phyloP scores from a whole-genome alignment of 1,140 invertebrate species.

The Drosophila equinoxialis region DNA sequence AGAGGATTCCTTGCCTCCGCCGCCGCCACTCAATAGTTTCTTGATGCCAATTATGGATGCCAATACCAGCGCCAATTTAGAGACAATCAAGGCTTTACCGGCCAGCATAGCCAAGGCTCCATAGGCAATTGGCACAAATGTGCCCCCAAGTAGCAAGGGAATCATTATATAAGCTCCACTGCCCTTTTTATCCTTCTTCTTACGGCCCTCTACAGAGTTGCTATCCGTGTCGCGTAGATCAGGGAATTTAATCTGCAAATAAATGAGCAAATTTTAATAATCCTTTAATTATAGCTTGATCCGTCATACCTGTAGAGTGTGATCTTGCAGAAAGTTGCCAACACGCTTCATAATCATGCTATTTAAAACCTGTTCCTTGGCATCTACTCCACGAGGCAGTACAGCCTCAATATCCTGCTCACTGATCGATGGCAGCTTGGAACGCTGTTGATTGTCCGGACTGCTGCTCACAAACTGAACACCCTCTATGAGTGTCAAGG shows the following conservation, averaged over 20 bases:
- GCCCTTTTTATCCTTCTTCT: conserved; percentile 87
- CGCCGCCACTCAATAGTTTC: conserved; percentile 88
- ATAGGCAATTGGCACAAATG: conserved; percentile 90
- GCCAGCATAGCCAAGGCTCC: conserved; percentile 91
- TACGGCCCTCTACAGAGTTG: conserved; percentile 66
- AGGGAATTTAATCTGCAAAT: conserved; percentile 67
- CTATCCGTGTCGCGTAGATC: conserved; percentile 47
- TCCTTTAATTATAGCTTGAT: not conserved
- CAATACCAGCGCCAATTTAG: conserved; percentile 90
- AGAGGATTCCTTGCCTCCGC: conserved; percentile 85
- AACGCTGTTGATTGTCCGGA: conserved; percentile 53
- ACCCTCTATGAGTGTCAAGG: conserved; percentile 88
- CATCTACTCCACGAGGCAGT: conserved; percentile 87
- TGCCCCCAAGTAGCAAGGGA: conserved; percentile 90
- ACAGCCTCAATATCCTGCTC: conserved; percentile 87
- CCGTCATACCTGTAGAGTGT: conserved; percentile 88
- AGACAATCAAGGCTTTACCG: conserved; percentile 92
- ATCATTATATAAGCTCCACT: conserved; percentile 89
- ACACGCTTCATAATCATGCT: conserved; percentile 89
- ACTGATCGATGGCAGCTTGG: conserved; percentile 63
- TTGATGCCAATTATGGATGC: conserved; percentile 93
- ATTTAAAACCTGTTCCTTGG: conserved; percentile 89
- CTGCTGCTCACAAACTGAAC: conserved; percentile 86
- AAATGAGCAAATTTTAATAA: not conserved
- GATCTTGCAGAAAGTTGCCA: conserved; percentile 88